A percentile compares a stretch with the other conserved stretches of the same genome.
phyloP scores from a whole-genome alignment of 2,888 invertebrate genomes.

The Ferrisia virgata region DNA sequence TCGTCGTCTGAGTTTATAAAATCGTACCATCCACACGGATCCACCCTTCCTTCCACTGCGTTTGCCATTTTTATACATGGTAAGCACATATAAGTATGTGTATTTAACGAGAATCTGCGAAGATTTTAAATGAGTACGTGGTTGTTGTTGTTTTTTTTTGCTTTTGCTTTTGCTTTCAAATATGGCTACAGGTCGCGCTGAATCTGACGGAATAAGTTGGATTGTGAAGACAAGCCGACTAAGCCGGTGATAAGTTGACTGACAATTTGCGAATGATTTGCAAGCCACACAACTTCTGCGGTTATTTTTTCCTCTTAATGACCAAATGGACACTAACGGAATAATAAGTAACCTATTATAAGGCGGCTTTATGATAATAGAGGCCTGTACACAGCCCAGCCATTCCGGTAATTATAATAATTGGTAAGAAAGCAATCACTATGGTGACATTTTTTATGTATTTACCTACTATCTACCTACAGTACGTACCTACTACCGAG shows the following conservation, averaged over 20 bases:
- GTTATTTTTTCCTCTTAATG: constrained; percentile 44
- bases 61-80: not conserved
- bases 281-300: constrained; percentile 43
- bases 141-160: constrained; percentile 25
- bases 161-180: constrained; percentile 35
- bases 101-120: constrained; percentile 43
- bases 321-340: constrained; percentile 45
- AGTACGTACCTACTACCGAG: too few species aligned
- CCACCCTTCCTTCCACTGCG: too few species aligned
- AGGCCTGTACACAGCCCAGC: not conserved
- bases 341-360: constrained; percentile 44
- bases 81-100: not conserved
- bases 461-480: not conserved
- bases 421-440: constrained; percentile 40
- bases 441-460: constrained; percentile 7
- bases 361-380: constrained; percentile 42
- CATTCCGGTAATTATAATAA: constrained; percentile 46
- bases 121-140: constrained; percentile 42
- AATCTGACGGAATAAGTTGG: constrained; percentile 33
- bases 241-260: constrained; percentile 39
- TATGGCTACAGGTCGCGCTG: constrained; percentile 40
- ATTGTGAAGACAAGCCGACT: constrained; percentile 34
- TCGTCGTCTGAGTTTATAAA: too few species aligned
- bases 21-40: too few species aligned
- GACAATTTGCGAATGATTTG: constrained; percentile 46